Conservation (phyloP, 2,797 vertebrate species). For the Centropyge bicolor region DNA sequence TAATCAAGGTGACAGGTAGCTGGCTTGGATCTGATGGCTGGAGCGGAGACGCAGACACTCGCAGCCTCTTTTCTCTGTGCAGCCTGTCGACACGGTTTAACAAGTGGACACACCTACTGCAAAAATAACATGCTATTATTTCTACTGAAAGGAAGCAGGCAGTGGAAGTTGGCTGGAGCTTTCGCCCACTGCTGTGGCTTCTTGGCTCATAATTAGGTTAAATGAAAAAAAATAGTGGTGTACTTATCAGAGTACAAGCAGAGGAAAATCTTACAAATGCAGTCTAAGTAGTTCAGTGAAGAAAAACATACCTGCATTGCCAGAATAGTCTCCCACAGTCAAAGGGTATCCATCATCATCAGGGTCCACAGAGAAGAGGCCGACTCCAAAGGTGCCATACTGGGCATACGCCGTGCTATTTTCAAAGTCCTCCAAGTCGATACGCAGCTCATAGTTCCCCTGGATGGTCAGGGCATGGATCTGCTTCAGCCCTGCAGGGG, state of each 20-base stretch:
- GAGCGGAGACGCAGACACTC: constrained; percentile 41
- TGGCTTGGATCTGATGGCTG: constrained; percentile 59
- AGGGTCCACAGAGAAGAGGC: constrained; percentile 95
- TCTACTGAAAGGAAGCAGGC: neutral
- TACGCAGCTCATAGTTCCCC: constrained; percentile 93
- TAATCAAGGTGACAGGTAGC: constrained; percentile 76
- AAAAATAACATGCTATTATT: constrained; percentile 32
- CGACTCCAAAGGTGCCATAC: constrained; percentile 93
- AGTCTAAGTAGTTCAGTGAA: constrained; percentile 36
- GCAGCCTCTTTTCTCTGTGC: constrained; percentile 27
- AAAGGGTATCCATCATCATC: constrained; percentile 97
- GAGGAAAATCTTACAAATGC: constrained; percentile 26
- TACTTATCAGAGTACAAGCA: constrained; percentile 23
- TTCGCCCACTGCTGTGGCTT: neutral
- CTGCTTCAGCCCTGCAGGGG: constrained; percentile 89
- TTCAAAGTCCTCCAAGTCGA: constrained; percentile 97
- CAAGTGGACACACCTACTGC: constrained; percentile 37
- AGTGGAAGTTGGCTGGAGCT: constrained; percentile 7
- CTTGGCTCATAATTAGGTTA: constrained; percentile 33
- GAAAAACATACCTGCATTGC: constrained; percentile 92
- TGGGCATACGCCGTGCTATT: constrained; percentile 94
- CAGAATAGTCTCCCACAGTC: constrained; percentile 92
- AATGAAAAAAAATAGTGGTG: constrained; percentile 11
- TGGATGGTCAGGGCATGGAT: constrained; percentile 94
- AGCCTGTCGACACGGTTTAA: constrained; percentile 50